Base-by-base conservation (phyloP, 2,113 vertebrate species). In the Petrocephalus zakoni region DNA sequence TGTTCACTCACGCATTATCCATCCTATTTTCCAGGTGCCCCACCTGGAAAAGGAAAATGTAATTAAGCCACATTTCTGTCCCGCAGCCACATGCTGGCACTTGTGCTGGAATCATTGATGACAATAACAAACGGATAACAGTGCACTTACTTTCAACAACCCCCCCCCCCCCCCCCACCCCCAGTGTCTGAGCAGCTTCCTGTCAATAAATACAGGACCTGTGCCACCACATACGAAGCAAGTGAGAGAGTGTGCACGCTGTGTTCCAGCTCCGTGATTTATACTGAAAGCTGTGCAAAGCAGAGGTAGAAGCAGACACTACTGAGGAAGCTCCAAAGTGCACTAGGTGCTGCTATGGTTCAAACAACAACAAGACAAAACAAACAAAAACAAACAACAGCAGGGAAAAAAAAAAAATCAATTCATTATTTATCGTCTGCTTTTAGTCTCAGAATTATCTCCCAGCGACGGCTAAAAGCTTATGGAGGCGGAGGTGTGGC, bases 401-500 rank as follows among this genome's bases (percentile, higher is more conserved):
- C 25, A 72, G 17, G 61, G 25, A 29, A 11, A 13, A n/a, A 61
- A 87, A 87, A 89, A 84, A 78, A 88, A 21, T 37, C 37, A 19
- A 82, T 90, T 81, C 89, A 90, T 91, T 86, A 90, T 90, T 89
- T 47, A 89, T 56, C 34, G 53, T 51, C 47, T 64, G 88, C 89
- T 92, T 85, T 91, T 88, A 90, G 68, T 90, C 82, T 89, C 82
- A 34, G 90, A 87, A 91, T 88, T 51, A 83, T n/a, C 37, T 85
- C 58, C 88, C 64, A 85, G 85, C 87, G 87, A 82, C 52, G 29
- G 85, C 85, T 55, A 22, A 90, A 86, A 88, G 90, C 92, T 91
- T 86, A 90, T 89, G 90, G 90, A 89, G 87, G 68, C 78, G 64
- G 90, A 6, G 90, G 90, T 86, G 46, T 91, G 87, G 85, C 91